These are phyloP conservation scores for Lynx canadensis DNA, from an alignment of 2,113 vertebrate genomes.

Conservation along the genomic window DNA sequence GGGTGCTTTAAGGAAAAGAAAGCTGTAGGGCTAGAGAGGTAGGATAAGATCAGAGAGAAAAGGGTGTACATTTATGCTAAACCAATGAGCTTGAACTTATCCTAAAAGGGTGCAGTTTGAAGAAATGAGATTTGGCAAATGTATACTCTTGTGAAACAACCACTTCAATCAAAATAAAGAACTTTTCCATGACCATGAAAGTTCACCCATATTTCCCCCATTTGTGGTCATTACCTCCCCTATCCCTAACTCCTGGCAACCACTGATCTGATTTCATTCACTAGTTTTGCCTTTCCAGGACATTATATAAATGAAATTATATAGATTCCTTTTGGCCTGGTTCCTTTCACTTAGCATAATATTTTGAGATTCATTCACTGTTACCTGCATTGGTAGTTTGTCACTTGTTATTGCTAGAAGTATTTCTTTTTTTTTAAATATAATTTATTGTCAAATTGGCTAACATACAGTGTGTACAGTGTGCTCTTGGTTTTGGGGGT, in stretches of 20 bases:
- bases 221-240: neutral
- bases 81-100: neutral
- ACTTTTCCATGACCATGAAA: neutral
- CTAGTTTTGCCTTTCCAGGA: neutral
- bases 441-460: too few species aligned
- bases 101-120: neutral
- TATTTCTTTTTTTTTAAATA: neutral
- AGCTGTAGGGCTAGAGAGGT: neutral
- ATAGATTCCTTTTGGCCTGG: neutral
- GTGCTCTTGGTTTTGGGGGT: too few species aligned
- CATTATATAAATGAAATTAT: neutral
- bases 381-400: neutral
- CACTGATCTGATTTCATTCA: neutral
- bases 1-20: neutral
- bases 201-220: neutral
- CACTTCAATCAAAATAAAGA: neutral
- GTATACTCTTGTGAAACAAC: neutral
- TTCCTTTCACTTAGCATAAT: neutral
- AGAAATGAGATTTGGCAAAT: neutral
- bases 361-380: neutral
- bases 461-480: too few species aligned
- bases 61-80: neutral
- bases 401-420: neutral
- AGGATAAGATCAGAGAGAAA: neutral
- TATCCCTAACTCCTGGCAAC: neutral